phyloP scores from a whole-genome alignment of 2,797 vertebrate species.

The Sebastes diaconus region DNA sequence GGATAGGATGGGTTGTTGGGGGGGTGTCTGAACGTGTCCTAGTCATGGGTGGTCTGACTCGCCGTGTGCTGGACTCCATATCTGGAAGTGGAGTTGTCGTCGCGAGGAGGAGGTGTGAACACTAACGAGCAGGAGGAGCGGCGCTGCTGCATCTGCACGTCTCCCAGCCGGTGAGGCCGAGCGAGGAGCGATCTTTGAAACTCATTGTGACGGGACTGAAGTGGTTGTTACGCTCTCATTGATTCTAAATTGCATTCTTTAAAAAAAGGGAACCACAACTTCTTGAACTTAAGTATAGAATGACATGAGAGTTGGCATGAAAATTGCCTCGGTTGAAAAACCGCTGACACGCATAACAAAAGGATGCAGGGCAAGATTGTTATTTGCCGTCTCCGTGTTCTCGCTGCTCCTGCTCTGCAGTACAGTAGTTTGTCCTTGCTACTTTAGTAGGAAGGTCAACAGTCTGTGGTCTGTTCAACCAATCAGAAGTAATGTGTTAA shows the following conservation, averaged over 20 bases:
- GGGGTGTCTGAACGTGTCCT: constrained; percentile 34
- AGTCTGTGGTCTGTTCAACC: constrained; percentile 53
- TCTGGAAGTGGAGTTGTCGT: constrained; percentile 62
- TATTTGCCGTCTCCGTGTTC: background rate
- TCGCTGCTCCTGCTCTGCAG: background rate
- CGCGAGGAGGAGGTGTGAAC: constrained; percentile 43
- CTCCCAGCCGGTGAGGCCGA: constrained; percentile 7
- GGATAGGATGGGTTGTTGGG: background rate
- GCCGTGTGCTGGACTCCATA: constrained; percentile 58
- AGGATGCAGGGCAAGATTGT: background rate
- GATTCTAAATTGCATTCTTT: background rate
- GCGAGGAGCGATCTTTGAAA: constrained; percentile 1
- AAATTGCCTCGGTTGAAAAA: background rate
- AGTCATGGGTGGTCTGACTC: constrained; percentile 76
- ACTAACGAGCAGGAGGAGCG: constrained; percentile 31
- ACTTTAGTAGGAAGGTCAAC: constrained; percentile 41
- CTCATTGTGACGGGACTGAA: background rate
- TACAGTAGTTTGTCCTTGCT: constrained; percentile 9
- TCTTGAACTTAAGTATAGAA: constrained; percentile 5
- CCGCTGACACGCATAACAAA: background rate
- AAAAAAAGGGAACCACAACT: background rate
- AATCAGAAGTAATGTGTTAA: constrained; percentile 62
- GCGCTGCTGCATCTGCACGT: constrained; percentile 30
- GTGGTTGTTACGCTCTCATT: background rate
- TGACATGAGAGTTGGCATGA: background rate